Evolutionary conservation across 2,888 invertebrate genomes (phyloP), one percentile per base, ranked within the genome.

Genomic region (Gastracanthus pulcherrimus): DNA sequence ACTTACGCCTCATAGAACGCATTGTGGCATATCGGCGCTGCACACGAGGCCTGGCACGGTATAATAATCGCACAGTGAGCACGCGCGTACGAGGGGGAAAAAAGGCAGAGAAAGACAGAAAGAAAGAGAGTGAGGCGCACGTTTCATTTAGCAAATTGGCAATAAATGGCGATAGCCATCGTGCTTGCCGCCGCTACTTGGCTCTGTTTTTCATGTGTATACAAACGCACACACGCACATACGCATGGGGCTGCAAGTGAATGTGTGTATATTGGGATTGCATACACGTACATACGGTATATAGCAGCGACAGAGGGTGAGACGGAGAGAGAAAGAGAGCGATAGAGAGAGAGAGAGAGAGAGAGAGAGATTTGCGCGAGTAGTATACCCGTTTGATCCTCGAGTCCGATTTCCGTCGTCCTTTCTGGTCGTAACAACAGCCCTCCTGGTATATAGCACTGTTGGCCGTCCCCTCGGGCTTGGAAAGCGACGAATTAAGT

Each of bases 141-240:
- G 89, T 90, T 91, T 90, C 90, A 91, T 91, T 91, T 90, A 90
- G 90, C 90, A 91, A 91, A 91, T 91, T 90, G 91, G 88, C 90
- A 90, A 91, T 90, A 90, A 91, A 91, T 90, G 89, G 86, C 88
- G 87, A 89, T 89, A 88, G 89, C 87, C 88, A 89, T 89, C 87
- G 87, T 29, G 26, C 29, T 26, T 31, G 38, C 66, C 29, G 29
- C 41, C 51, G 26, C 45, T 55, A 23, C 41, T 26, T 51, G 6
- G 11, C 36, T 58, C 41, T 60, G 26, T 60, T 55, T 26, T 26
- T 55, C 36, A 38, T 2, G 41, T 26, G 36, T 38, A 36, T 23
- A 36, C 23, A 48, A 16, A 70, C 38, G 34, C 13, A 19, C 45
- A 31, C 34, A 29, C 26, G n/a, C 23, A 26, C 38, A 11, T 51